Percentiles rank a stretch among this genome's conserved stretches.
Conservation (phyloP, 2,888 invertebrate species). For the Hipparchia sbordonii region DNA sequence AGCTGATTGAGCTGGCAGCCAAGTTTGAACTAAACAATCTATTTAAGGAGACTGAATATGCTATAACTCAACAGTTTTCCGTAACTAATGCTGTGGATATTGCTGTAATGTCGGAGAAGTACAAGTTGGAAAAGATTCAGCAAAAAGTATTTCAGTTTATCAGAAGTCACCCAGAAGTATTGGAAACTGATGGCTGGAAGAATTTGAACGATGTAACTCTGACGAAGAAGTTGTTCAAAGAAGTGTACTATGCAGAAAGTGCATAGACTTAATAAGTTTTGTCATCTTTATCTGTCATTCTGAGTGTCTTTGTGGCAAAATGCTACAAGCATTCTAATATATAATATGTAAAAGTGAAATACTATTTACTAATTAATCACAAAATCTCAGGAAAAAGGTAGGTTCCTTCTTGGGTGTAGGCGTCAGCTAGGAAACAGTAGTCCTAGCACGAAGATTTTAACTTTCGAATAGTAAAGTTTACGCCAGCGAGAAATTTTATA, state of each 20-base stretch:
- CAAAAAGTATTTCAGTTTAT: conserved; percentile 59
- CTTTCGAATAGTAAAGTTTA: too few species aligned
- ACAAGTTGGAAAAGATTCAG: conserved; percentile 55
- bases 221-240: conserved; percentile 60
- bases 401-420: too few species aligned
- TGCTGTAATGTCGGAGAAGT: conserved; percentile 62
- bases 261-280: neutral
- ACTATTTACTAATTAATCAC: too few species aligned
- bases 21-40: conserved; percentile 58
- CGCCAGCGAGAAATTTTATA: too few species aligned
- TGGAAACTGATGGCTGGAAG: conserved; percentile 62
- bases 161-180: conserved; percentile 56
- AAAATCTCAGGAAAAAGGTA: too few species aligned
- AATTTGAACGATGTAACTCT: conserved; percentile 62
- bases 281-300: neutral
- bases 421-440: too few species aligned
- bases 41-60: conserved; percentile 52
- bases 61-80: conserved; percentile 56
- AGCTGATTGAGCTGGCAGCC: conserved; percentile 57
- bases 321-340: too few species aligned
- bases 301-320: too few species aligned
- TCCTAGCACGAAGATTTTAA: too few species aligned
- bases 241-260: conserved; percentile 12
- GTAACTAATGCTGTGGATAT: conserved; percentile 63
- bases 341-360: too few species aligned